phyloP scores from a whole-genome alignment of 2,113 vertebrate genomes.

The Macquaria ambigua region DNA sequence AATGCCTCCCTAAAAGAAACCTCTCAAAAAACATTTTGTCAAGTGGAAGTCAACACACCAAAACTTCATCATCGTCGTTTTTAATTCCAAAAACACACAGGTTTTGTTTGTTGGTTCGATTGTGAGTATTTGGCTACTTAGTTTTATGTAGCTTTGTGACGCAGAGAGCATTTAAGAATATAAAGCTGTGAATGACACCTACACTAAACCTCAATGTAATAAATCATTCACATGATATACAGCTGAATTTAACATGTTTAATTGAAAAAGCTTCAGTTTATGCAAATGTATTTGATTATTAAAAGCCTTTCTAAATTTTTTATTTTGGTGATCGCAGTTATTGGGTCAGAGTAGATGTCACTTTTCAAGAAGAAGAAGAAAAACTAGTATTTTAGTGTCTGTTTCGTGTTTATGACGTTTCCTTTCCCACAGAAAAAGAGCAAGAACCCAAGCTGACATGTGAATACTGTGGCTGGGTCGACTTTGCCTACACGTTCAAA shows the following conservation, averaged over 20 bases:
- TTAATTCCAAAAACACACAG: not conserved
- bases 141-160: not conserved
- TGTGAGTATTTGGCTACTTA: not conserved
- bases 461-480: constrained; percentile 95
- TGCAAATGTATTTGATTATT: not conserved
- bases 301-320: not conserved
- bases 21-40: too few species aligned
- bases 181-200: not conserved
- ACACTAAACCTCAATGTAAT: not conserved
- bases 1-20: too few species aligned
- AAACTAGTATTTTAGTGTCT: not conserved
- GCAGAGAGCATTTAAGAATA: not conserved
- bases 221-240: not conserved
- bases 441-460: constrained; percentile 94
- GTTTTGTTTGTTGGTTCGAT: not conserved
- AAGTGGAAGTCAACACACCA: not conserved
- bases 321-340: not conserved
- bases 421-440: constrained; percentile 73
- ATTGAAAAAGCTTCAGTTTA: not conserved
- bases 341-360: not conserved
- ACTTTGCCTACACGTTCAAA: constrained; percentile 97
- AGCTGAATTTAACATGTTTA: not conserved
- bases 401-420: not conserved
- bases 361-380: not conserved
- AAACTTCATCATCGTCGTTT: not conserved